Evolutionary conservation across 2,797 vertebrate genomes (phyloP).

Genomic region (Peromyscus eremicus): DNA sequence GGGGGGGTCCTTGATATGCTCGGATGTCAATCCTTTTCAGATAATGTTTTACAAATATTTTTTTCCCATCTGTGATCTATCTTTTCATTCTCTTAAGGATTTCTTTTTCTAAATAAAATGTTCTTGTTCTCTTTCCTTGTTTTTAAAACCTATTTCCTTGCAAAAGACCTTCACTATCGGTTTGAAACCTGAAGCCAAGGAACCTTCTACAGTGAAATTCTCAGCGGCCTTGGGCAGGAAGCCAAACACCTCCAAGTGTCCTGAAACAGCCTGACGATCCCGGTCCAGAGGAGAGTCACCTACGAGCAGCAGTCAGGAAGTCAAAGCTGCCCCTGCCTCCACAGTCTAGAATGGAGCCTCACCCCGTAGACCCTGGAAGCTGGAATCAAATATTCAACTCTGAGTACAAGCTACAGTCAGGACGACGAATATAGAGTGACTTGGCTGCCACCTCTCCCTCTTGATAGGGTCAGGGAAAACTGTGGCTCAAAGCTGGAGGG

Average conservation of each 20-base stretch:
- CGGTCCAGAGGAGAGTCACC: background rate
- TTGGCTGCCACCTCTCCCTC: background rate
- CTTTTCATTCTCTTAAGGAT: background rate
- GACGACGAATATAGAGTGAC: rapidly evolving
- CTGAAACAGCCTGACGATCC: background rate
- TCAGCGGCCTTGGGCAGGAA: background rate
- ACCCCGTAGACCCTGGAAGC: background rate
- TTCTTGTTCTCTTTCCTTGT: background rate
- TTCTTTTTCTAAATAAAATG: conserved; percentile 13
- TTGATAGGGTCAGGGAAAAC: background rate
- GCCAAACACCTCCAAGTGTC: background rate
- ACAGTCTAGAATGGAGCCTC: background rate
- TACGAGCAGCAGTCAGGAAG: background rate
- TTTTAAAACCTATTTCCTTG: background rate
- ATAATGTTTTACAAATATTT: conserved; percentile 33
- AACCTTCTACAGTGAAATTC: background rate
- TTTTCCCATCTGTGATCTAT: background rate
- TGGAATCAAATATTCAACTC: background rate
- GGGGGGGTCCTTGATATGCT: background rate
- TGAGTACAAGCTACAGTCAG: background rate
- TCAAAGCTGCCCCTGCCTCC: background rate
- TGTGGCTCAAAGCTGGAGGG: background rate
- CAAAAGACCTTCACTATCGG: conserved; percentile 43
- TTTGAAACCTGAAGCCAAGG: conserved; percentile 58
- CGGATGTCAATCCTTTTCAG: background rate